Evolutionary conservation across 2,888 invertebrate species (phyloP), one percentile per base, ranked within the genome.

Genomic region (Ormyrus pomaceus): DNA sequence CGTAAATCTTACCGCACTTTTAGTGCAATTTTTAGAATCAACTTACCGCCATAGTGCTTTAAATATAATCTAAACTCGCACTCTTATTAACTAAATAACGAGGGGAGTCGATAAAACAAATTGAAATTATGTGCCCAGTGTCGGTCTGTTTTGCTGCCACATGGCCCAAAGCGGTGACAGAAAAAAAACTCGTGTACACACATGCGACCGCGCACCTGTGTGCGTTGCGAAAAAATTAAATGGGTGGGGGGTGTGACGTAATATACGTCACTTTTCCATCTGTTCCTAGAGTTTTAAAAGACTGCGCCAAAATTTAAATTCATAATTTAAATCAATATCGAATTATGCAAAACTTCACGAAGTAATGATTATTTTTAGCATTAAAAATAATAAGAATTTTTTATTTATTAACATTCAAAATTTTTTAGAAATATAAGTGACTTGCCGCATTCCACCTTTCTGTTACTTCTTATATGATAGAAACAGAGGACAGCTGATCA

Each of bases 1-100:
- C 13, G 68, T 65, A 73, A 78, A 53, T 53, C 45, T 48, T 53
- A 46, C 13, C n/a, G 13, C 9, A 0, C 19, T 9, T 45, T 5
- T n/a, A 1, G 34, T 53, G 11, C 2, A 50, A 53, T 48, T 45
- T n/a, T 56, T 53, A 11, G 7, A 6, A 59, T 11, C 46, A 51
- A 81, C 81, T 80, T 55, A 82, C 82, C 79, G 82, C 82, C 82
- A 82, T 82, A 46, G 76, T 56, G 61, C 53, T 34, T 46, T 72
- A 34, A 62, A 70, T 75, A 58, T 71, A 66, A 61, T 51, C 53
- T 73, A 77, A 70, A 5, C 48, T n/a, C 10, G 55, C 56, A 45
- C 55, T 62, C 7, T 70, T 70, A 77, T 70, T 64, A 46, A 66
- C 50, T 56, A 71, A 80, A 72, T 62, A 76, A 71, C 46, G 46